phyloP scores from a whole-genome alignment of 1,140 invertebrate species.

The Spodoptera frugiperda region DNA sequence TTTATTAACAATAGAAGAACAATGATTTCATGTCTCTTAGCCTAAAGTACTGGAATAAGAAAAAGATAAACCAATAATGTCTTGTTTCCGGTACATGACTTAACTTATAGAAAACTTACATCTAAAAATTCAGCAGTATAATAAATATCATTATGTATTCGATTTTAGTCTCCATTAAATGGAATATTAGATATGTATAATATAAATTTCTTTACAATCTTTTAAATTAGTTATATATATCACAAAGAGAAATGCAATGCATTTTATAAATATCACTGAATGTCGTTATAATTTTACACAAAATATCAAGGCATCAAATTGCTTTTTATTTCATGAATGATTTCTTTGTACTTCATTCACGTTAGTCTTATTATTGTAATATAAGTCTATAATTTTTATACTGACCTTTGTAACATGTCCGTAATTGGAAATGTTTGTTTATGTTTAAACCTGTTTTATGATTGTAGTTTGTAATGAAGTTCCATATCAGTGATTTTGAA shows the following conservation, averaged over 20 bases:
- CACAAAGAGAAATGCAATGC: slow-evolving; percentile 10
- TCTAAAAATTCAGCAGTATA: neutral
- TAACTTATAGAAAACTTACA: neutral
- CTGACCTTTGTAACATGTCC: too few species aligned
- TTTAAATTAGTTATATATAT: slow-evolving; percentile 8
- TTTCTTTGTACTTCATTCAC: too few species aligned
- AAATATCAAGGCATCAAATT: too few species aligned
- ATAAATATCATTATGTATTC: neutral
- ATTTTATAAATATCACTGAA: neutral
- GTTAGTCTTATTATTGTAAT: neutral
- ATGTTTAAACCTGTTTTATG: neutral
- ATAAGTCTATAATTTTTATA: neutral
- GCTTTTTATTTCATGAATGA: too few species aligned
- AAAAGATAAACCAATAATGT: too few species aligned
- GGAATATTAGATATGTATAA: neutral
- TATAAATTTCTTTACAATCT: slow-evolving; percentile 2
- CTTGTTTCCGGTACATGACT: too few species aligned
- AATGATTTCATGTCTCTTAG: neutral
- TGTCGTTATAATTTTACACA: too few species aligned
- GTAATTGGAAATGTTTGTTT: neutral
- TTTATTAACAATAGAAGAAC: slow-evolving; percentile 4
- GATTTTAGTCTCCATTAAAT: neutral
- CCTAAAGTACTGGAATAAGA: neutral
- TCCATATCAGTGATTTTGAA: slow-evolving; percentile 8
- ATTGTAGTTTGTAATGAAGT: neutral